Conservation (phyloP, 1,140 invertebrate species). For the Zaprionus taronus region DNA sequence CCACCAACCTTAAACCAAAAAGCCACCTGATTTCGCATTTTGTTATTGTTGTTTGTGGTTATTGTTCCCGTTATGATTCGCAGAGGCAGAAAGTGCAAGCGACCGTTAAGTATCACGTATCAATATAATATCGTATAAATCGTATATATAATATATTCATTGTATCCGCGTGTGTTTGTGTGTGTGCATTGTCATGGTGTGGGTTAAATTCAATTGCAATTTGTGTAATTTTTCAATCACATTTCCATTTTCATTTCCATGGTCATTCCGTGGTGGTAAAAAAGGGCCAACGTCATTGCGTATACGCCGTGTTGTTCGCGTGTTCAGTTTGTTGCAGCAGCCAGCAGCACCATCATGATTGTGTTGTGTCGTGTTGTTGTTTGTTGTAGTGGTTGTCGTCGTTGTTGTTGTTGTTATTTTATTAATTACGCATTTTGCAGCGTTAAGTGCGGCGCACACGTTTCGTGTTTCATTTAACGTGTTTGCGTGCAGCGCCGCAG, state of each 20-base stretch:
- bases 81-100: conserved; percentile 50
- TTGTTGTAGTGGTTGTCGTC: conserved; percentile 11
- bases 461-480: conserved; percentile 15
- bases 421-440: conserved; percentile 39
- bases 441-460: conserved; percentile 31
- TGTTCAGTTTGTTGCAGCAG: conserved; percentile 15
- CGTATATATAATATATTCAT: not conserved
- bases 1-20: conserved; percentile 84
- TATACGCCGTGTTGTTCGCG: conserved; percentile 30
- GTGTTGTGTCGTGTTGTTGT: conserved; percentile 8
- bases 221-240: conserved; percentile 32
- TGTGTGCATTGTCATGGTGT: not conserved
- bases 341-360: not conserved
- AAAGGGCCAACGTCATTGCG: conserved; percentile 31
- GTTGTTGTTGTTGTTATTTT: conserved; percentile 30
- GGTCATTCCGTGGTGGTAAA: conserved; percentile 4
- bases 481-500: conserved; percentile 18
- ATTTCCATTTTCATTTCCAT: conserved; percentile 37
- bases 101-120: conserved; percentile 47
- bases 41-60: conserved; percentile 21
- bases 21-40: conserved; percentile 61
- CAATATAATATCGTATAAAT: conserved; percentile 18
- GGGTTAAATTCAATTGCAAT: conserved; percentile 25
- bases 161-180: conserved; percentile 1
- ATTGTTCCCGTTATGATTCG: conserved; percentile 28